Evolutionary conservation across 2,888 invertebrate species (phyloP), one percentile per base, ranked within the genome.

Genomic region (Taphrorychus bicolor): DNA sequence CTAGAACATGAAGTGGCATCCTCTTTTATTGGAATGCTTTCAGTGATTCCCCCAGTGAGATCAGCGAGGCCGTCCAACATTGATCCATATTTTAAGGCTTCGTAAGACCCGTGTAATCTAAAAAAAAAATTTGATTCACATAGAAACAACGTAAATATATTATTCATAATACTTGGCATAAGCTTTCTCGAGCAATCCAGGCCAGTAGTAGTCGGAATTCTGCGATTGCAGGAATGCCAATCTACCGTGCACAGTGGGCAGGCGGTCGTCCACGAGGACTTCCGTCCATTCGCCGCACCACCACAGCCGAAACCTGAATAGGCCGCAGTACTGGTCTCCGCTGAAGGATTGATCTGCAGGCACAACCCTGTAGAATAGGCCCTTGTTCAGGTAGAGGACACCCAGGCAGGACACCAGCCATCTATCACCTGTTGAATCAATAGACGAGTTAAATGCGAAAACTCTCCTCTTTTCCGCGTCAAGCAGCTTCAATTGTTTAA

Each of bases 211-310:
- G 73, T 92, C 91, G 0, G 91, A 89, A 73, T 89, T 86, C 72
- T 89, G 89, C 45, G 92, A 88, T 81, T 95, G 95, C 69, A 95
- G 86, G 82, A 96, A 96, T 41, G 94, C 93, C 70, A 95, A 85
- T 72, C 91, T 88, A 7, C 93, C 94, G 79, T 93, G 92, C 45
- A 95, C 93, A 0, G 94, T 94, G 4, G 95, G 95, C 68, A 96
- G 85, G 18, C 94, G 87, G 81, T 96, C 96, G 80, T 96, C 95
- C 16, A 96, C 93, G 56, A 95, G 84, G 24, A 92, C 92, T 80
- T 95, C 95, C 21, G 91, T 89, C 95, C 95, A 96, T 79, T 94
- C 92, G 3, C 95, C 95, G 78, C 94, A 94, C 94, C 95, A 95
- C 95, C 95, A 96, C 18, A 96, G 82, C 69, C 69, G 60, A 83